Conservation (phyloP, 2,797 vertebrate species). For the Momotus momota region DNA sequence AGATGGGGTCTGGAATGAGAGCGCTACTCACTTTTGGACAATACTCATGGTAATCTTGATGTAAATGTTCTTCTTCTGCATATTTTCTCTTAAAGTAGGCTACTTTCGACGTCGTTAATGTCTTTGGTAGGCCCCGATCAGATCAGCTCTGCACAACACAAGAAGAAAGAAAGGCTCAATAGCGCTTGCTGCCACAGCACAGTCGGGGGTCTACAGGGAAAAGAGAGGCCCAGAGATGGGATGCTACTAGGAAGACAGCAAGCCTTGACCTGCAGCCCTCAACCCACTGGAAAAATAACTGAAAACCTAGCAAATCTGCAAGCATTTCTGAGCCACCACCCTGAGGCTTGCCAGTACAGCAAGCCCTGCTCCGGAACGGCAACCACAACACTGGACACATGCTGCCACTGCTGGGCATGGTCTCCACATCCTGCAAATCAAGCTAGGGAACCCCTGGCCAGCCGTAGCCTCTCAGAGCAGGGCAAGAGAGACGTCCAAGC, state of each 20-base stretch:
- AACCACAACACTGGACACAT: background rate
- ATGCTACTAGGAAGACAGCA: background rate
- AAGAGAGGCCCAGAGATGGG: background rate
- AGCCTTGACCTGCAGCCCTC: background rate
- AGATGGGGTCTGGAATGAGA: background rate
- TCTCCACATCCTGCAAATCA: background rate
- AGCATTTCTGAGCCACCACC: background rate
- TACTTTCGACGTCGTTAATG: constrained; percentile 99
- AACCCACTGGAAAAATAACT: fast-evolving
- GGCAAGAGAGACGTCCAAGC: background rate
- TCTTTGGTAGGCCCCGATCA: constrained; percentile 73
- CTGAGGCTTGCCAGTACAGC: background rate
- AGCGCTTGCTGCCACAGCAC: background rate
- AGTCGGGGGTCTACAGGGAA: fast-evolving
- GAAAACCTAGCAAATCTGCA: background rate
- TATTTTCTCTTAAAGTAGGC: constrained; percentile 99
- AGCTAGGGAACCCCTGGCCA: background rate
- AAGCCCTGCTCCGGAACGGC: background rate
- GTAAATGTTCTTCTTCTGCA: constrained; percentile 99
- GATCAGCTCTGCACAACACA: constrained; percentile 73
- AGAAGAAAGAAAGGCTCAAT: constrained; percentile 10
- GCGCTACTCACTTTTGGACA: constrained; percentile 91
- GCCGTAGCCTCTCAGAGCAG: background rate
- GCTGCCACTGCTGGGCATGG: background rate
- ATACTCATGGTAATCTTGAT: constrained; percentile 92